Evolutionary conservation across 2,113 vertebrate genomes (phyloP), one percentile per base, ranked within the genome.

Genomic region (Dasypus novemcinctus): DNA sequence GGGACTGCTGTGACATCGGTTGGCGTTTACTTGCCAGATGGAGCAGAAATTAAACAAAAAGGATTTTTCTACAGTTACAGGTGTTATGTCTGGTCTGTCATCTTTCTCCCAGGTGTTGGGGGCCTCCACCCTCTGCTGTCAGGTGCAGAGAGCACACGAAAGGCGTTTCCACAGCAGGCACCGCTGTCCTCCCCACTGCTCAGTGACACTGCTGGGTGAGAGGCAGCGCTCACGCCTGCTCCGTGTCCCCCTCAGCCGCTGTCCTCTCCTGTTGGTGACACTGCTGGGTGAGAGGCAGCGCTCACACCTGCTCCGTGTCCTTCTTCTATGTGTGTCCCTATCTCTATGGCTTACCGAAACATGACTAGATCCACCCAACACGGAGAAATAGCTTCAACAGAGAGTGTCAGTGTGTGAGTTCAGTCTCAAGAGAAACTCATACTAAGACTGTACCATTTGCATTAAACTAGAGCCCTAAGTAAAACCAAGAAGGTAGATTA

Each of bases 11-110:
- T 99, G 98, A 99, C 99, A 18, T 98, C 99, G 85, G 84, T 98
- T 36, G 99, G 98, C 1, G 99, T 99, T 91, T 99, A 97, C 95
- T 13, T 99, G 96, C 99, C 97, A 4, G 99, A 99, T 0, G 99
- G 99, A 72, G 93, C 98, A 8, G 96, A 98, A 54, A 98, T 99
- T 75, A 94, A 99, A 17, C 98, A 99, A 97, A 99, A 99, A 92
- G 99, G 99, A 31, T 99, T 99, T 98, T 99, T 99, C 98, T 99
- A 98, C 79, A 99, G 99, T 95, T 99, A 99, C 57, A 99, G 99
- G 0, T 98, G 98, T 54, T 99, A 98, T 96, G 99, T 99, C 96
- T 99, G 98, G 98, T 98, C 99, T 91, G 99, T 99, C 17, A 90
- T 99, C 36, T 98, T 49, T 49, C 46, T 49, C 8, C 8, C 46